Evolutionary conservation across 2,113 vertebrate species (phyloP), one percentile per base, ranked within the genome.

Genomic region (Lamprologus callipterus): DNA sequence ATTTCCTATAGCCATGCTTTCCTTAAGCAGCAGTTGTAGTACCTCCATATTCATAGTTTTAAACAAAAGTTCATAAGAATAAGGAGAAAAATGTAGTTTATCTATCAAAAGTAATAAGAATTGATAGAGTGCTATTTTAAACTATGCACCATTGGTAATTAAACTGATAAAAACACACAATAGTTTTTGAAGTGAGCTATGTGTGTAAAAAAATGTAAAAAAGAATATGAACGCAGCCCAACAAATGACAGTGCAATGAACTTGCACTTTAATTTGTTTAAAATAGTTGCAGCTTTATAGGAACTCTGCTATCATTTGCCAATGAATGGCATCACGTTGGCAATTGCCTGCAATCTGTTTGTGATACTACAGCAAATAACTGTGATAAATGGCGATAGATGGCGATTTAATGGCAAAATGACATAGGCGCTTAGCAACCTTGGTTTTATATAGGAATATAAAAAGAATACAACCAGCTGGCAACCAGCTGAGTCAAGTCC

Each of bases 251-350:
- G 58, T 5, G 31, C 58, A 63, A 63, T 63, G 58, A 35, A 63
- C 58, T 63, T 63, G 4, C 31, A 63, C 58, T 63, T n/a, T 35
- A n/a, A 35, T 35, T 65, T 65, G 4, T 65, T 65, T 35, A 65
- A 65, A 65, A 65, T 65, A 35, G 31, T 35, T 65, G 31, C 60
- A n/a, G 60, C 31, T 65, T 35, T 12, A 65, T 65, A 65, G 60
- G 0, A 65, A 65, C 60, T 65, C 31, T 65, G 31, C 31, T 65
- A 65, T 63, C 60, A 35, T n/a, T 65, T n/a, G 31, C 60, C 31
- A n/a, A 35, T 65, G 60, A 35, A n/a, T 60, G 57, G 14, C 0
- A 60, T 6, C 57, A 33, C 2, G 0, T 65, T 65, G 60, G 60
- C 31, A 65, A 65, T 65, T n/a, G 35, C 31, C 9, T 65, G 0